Conservation (phyloP, 2,797 vertebrate species). For the Myotis findleyi region DNA sequence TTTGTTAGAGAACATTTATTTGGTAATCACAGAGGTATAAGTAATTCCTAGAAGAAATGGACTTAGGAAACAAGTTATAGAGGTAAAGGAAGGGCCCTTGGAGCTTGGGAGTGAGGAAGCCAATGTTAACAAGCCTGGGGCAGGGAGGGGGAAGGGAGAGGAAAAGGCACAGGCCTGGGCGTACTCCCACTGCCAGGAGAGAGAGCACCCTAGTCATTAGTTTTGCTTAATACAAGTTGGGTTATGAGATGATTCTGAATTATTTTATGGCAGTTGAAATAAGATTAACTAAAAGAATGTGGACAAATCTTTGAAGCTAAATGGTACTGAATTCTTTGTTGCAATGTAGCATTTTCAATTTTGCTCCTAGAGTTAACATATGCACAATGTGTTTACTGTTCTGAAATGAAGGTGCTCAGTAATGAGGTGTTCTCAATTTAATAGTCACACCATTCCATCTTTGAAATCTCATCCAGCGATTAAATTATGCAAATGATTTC, state of each 20-base stretch:
- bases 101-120: too few relatives aligned
- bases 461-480: not conserved
- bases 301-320: not conserved
- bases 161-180: too few relatives aligned
- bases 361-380: not conserved
- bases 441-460: not conserved
- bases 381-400: not conserved
- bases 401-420: not conserved
- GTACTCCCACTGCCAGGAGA: too few relatives aligned
- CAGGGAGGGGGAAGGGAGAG: too few relatives aligned
- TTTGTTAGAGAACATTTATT: too few relatives aligned
- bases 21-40: too few relatives aligned
- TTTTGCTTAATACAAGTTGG: conserved; percentile 26
- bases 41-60: too few relatives aligned
- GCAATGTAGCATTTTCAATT: not conserved
- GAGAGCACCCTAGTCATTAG: not conserved
- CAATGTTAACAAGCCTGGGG: too few relatives aligned
- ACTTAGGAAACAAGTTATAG: too few relatives aligned
- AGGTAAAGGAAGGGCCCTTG: too few relatives aligned
- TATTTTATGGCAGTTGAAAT: not conserved
- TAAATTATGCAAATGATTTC: conserved; percentile 21
- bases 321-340: not conserved
- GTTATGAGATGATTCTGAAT: conserved; percentile 31
- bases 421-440: not conserved
- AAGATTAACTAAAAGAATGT: not conserved